A percentile compares a stretch with the other conserved stretches of the same genome.
Conservation (phyloP, 30 jellyfish, hydroid and myxozoan species). For the Turritopsis rubra region DNA sequence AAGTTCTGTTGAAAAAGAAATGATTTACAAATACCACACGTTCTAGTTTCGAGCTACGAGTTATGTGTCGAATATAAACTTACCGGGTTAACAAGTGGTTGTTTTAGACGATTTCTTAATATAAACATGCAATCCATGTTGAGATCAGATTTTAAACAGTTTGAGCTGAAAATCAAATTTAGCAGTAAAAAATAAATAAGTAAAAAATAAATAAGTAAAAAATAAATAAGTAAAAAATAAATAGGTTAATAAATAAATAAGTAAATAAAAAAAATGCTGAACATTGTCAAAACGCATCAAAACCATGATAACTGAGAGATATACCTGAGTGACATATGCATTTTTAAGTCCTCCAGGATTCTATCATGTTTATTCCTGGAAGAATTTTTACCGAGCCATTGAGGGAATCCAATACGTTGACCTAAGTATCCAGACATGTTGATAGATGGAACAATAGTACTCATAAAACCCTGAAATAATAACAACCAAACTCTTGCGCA, state of each 20-base stretch:
- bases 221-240: no score
- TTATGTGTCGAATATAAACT: no score
- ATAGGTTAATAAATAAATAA: no score
- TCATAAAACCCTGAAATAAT: conserved; percentile 60
- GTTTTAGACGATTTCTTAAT: conserved; percentile 37
- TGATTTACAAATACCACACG: no score
- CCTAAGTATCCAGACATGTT: conserved; percentile 77
- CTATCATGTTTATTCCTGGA: conserved; percentile 77
- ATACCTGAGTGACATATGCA: conserved; percentile 83
- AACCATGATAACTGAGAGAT: no score
- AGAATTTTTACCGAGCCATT: conserved; percentile 97
- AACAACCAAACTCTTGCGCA: no score
- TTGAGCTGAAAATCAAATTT: conserved; percentile 30
- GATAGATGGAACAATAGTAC: conserved; percentile 85
- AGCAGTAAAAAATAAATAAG: no score
- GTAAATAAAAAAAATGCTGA: no score
- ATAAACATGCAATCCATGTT: conserved; percentile 71
- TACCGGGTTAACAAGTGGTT: conserved; percentile 66
- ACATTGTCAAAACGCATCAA: no score
- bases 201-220: no score
- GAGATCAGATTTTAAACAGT: conserved; percentile 70
- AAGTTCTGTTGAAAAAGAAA: conserved; percentile 29
- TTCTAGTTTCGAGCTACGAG: no score
- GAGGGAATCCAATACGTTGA: conserved; percentile 85
- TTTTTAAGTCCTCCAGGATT: conserved; percentile 71